Conservation (phyloP, 2,113 vertebrate genomes). For the Catharus fuscescens region DNA sequence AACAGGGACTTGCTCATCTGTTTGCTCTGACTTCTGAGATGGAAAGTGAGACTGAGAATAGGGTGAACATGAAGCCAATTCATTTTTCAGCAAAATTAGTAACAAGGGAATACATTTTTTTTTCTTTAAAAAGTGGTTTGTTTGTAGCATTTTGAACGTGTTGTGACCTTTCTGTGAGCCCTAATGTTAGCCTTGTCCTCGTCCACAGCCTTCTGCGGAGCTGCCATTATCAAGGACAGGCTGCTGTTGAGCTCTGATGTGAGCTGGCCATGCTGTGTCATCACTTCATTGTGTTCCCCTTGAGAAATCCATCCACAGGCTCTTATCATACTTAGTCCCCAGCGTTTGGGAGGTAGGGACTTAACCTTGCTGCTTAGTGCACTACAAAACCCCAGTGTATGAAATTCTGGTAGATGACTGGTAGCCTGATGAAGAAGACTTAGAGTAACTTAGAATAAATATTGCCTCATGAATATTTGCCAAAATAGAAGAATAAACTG, state of each 20-base stretch:
- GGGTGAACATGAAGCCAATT: background rate
- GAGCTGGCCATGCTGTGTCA: background rate
- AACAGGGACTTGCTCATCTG: background rate
- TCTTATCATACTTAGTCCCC: conserved; percentile 40
- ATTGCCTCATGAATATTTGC: background rate
- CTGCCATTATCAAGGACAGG: background rate
- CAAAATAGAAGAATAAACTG: background rate
- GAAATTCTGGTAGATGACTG: background rate
- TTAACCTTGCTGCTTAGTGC: background rate
- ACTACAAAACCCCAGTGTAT: background rate
- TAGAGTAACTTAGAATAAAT: background rate
- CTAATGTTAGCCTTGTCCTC: background rate
- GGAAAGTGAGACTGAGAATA: background rate
- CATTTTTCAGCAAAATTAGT: background rate
- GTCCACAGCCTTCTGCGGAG: background rate
- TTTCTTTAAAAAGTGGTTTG: fast-evolving
- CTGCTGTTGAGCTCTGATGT: background rate
- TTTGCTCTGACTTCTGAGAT: background rate
- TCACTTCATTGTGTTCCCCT: background rate
- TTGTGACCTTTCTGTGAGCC: background rate
- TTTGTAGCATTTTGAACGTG: background rate
- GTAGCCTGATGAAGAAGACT: background rate
- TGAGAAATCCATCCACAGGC: background rate
- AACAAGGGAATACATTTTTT: background rate
- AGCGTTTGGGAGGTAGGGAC: background rate